phyloP scores from a whole-genome alignment of 2,888 invertebrate species.

The Himalopsyche anomala region DNA sequence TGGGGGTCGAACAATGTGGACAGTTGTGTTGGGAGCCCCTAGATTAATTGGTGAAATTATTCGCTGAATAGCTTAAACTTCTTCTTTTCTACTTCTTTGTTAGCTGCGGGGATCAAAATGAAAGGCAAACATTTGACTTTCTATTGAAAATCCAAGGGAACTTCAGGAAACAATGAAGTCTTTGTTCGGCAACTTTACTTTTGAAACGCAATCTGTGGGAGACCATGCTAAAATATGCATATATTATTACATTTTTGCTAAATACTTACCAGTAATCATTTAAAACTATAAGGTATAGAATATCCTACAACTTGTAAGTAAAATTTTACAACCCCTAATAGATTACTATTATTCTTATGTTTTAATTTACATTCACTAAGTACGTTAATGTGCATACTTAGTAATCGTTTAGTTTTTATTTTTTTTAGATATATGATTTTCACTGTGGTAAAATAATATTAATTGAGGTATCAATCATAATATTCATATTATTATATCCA shows the following conservation, averaged over 20 bases:
- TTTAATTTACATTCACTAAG: too few relatives aligned
- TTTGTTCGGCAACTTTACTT: conserved; percentile 61
- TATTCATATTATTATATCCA: too few relatives aligned
- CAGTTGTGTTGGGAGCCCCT: conserved; percentile 24
- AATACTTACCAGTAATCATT: not conserved
- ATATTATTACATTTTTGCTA: not conserved
- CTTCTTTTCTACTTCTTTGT: conserved; percentile 48
- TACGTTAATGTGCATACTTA: too few relatives aligned
- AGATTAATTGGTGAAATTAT: conserved; percentile 62
- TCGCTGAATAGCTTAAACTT: conserved; percentile 39
- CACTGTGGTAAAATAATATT: too few relatives aligned
- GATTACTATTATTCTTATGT: too few relatives aligned
- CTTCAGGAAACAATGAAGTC: conserved; percentile 63
- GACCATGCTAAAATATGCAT: conserved; percentile 17
- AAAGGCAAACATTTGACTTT: conserved; percentile 63
- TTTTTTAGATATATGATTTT: too few relatives aligned
- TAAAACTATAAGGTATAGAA: too few relatives aligned
- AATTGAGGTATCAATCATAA: too few relatives aligned
- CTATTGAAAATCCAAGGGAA: conserved; percentile 60
- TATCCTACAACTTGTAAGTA: too few relatives aligned
- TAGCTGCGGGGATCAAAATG: conserved; percentile 60
- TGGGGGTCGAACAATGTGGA: conserved; percentile 17
- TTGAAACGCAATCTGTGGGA: conserved; percentile 33
- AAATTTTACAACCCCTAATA: too few relatives aligned
- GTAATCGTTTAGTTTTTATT: too few relatives aligned